Percentiles rank a stretch among this genome's conserved stretches.
phyloP scores from a whole-genome alignment of 2,797 vertebrate species.

The Nannoperca australis region DNA sequence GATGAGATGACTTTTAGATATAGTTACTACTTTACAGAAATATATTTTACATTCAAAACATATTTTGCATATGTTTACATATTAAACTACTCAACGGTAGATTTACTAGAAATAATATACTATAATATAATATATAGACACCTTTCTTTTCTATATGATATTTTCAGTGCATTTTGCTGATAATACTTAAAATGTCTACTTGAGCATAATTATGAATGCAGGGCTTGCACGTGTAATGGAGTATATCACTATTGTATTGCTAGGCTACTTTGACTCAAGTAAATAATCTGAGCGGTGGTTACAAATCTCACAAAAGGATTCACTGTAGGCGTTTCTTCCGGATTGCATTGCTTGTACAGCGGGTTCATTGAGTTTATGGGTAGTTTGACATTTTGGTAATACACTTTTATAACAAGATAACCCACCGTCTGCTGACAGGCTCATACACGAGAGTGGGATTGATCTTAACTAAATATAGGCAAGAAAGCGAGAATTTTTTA shows the following conservation, averaged over 20 bases:
- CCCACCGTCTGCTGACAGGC: too few relatives aligned
- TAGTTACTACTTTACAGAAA: not conserved
- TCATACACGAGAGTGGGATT: too few relatives aligned
- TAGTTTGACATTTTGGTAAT: not conserved
- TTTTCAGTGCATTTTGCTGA: not conserved
- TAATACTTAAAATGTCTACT: not conserved
- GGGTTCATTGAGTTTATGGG: conserved; percentile 28
- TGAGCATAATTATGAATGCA: not conserved
- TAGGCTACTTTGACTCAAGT: not conserved
- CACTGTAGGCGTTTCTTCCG: not conserved
- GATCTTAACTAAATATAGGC: too few relatives aligned
- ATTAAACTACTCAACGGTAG: not conserved
- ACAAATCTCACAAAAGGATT: not conserved
- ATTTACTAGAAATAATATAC: not conserved
- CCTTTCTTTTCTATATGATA: not conserved
- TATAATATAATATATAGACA: too few relatives aligned
- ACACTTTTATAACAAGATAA: not conserved
- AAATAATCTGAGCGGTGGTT: not conserved
- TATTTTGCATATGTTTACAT: not conserved
- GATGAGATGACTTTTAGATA: not conserved
- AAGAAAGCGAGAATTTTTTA: too few relatives aligned
- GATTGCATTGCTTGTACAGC: not conserved
- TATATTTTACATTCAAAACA: not conserved
- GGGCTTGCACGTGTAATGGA: not conserved
- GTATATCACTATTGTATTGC: not conserved